phyloP scores from a whole-genome alignment of 2,797 vertebrate genomes.

The Coracias cyanogaster region DNA sequence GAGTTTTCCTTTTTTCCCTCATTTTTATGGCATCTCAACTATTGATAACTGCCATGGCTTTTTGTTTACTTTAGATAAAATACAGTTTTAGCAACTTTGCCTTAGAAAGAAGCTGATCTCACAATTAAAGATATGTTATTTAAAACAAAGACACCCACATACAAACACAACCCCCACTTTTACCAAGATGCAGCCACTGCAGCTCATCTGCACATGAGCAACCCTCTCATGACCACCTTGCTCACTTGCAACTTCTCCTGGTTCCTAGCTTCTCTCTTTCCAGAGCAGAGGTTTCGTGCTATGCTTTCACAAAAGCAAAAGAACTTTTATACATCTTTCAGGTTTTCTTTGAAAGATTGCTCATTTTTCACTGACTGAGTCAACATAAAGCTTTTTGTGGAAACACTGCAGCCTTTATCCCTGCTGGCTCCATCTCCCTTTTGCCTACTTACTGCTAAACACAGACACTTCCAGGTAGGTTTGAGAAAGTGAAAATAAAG shows the following conservation, averaged over 20 bases:
- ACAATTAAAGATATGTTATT: background rate
- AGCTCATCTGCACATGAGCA: background rate
- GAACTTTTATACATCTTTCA: background rate
- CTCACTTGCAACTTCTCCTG: background rate
- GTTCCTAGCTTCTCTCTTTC: background rate
- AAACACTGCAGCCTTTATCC: background rate
- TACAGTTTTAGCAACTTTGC: background rate
- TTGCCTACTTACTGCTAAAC: slow-evolving; percentile 48
- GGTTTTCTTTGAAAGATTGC: background rate
- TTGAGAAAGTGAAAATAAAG: slow-evolving; percentile 59
- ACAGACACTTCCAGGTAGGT: slow-evolving; percentile 31
- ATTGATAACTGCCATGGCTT: background rate
- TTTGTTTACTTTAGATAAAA: background rate
- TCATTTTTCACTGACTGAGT: background rate
- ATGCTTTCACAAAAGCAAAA: background rate
- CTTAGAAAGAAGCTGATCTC: background rate
- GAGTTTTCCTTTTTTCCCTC: background rate
- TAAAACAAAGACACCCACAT: background rate
- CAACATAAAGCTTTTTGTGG: background rate
- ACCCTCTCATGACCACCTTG: background rate
- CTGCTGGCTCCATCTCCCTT: background rate
- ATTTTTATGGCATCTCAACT: background rate
- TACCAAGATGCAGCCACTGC: background rate
- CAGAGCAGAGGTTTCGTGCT: background rate
- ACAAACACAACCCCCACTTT: no score